Percentiles rank a stretch among this genome's conserved stretches.
These are phyloP conservation scores for Epizoanthus stellaris DNA, from an alignment of 92 coral and sea anemone genomes.

Conservation along the genomic window DNA sequence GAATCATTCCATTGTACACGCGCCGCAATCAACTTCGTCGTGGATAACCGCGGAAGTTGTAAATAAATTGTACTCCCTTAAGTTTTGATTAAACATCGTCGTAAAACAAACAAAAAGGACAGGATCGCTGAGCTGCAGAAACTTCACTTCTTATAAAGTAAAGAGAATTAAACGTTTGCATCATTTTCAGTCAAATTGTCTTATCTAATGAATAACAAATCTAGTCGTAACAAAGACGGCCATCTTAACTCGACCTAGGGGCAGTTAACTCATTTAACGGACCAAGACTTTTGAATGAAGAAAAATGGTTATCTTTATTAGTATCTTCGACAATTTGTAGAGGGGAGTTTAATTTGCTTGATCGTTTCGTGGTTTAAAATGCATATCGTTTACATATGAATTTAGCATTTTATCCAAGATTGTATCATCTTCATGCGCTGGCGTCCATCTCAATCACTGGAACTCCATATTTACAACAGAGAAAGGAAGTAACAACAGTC, in stretches of 20 bases:
- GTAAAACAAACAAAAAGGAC: too few species aligned
- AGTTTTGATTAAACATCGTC: too few species aligned
- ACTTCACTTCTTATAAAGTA: too few species aligned
- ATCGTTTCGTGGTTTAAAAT: not conserved
- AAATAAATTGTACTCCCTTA: too few species aligned
- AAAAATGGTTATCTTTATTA: not conserved
- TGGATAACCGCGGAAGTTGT: too few species aligned
- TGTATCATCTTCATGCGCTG: not conserved
- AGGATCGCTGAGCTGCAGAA: too few species aligned
- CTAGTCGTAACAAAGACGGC: constrained; percentile 20
- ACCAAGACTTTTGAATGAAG: not conserved
- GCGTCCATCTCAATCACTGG: not conserved
- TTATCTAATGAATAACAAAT: constrained; percentile 22
- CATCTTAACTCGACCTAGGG: constrained; percentile 28
- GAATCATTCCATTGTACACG: too few species aligned
- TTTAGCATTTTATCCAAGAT: not conserved
- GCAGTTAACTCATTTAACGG: constrained; percentile 8
- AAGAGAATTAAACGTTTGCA: too few species aligned
- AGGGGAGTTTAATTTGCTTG: not conserved
- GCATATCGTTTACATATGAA: not conserved
- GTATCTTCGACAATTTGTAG: not conserved
- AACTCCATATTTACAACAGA: not conserved
- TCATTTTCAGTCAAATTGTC: too few species aligned
- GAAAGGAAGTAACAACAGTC: not conserved
- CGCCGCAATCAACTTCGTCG: too few species aligned